phyloP scores from a whole-genome alignment of 1,140 invertebrate species.

The Apis mellifera region DNA sequence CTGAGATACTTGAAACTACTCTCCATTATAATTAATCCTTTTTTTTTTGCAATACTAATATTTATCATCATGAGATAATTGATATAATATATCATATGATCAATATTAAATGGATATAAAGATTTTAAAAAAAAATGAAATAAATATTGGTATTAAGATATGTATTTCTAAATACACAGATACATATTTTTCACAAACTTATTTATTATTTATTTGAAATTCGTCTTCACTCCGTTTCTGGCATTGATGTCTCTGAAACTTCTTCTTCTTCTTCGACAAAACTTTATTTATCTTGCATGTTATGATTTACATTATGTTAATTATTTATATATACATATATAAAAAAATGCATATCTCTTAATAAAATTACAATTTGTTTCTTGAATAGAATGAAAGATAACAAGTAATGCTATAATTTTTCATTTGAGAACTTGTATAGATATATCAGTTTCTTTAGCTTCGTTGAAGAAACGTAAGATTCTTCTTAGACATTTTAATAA shows the following conservation, averaged over 20 bases:
- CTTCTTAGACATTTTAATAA: conserved; percentile 7
- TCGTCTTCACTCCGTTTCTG: neutral
- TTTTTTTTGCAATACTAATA: neutral
- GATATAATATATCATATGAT: neutral
- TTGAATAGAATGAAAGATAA: neutral
- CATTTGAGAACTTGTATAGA: too few relatives aligned
- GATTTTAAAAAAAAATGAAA: too few relatives aligned
- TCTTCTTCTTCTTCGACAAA: neutral
- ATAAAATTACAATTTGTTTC: neutral
- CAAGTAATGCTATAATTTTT: neutral
- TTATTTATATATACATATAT: neutral
- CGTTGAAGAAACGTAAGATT: neutral
- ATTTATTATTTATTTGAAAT: neutral
- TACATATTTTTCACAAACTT: too few relatives aligned
- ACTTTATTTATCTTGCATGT: neutral
- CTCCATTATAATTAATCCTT: neutral
- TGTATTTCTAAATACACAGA: neutral
- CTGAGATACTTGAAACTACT: neutral
- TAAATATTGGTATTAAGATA: too few relatives aligned
- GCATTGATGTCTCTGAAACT: conserved; percentile 16
- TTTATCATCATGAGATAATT: neutral
- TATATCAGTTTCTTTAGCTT: too few relatives aligned
- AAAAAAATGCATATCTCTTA: neutral
- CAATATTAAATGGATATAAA: too few relatives aligned
- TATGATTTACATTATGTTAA: neutral